A percentile compares a stretch with the other conserved stretches of the same genome.
phyloP scores from a whole-genome alignment of 2,113 vertebrate species.

The Butastur rufipennis region DNA sequence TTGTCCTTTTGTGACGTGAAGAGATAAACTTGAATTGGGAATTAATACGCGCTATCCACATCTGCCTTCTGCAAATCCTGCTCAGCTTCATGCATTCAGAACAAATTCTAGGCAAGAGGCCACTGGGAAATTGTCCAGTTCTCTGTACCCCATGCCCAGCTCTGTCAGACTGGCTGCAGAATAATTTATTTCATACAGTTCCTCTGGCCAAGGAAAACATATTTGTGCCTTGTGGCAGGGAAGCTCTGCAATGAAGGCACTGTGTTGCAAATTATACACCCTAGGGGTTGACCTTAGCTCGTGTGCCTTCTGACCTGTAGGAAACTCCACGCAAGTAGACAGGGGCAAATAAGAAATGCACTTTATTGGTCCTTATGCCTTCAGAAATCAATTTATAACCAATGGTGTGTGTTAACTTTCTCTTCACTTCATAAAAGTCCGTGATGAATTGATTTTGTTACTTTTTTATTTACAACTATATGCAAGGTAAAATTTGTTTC shows the following conservation, averaged over 20 bases:
- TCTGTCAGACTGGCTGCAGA: constrained; percentile 76
- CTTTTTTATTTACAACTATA: not conserved
- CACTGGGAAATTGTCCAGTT: constrained; percentile 75
- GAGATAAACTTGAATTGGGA: constrained; percentile 61
- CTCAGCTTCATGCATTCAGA: constrained; percentile 68
- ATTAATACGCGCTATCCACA: constrained; percentile 29
- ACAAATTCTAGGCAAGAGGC: constrained; percentile 77
- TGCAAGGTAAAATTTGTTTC: constrained; percentile 7
- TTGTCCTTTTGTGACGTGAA: not conserved
- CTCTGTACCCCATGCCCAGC: constrained; percentile 75
- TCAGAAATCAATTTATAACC: constrained; percentile 64
- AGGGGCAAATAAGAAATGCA: constrained; percentile 51
- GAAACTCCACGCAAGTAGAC: not conserved
- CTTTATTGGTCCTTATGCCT: constrained; percentile 35
- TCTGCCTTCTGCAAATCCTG: constrained; percentile 72
- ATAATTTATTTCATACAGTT: constrained; percentile 77
- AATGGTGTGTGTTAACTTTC: not conserved
- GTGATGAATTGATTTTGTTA: not conserved
- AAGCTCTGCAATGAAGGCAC: constrained; percentile 66
- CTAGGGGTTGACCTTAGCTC: constrained; percentile 58
- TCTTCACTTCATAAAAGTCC: not conserved
- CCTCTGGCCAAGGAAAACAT: constrained; percentile 78
- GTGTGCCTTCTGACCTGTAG: constrained; percentile 65
- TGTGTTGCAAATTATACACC: constrained; percentile 64
- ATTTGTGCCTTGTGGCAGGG: constrained; percentile 66